Evolutionary conservation across 1,140 invertebrate species (phyloP).

Genomic region (Carcinoscorpius rotundicauda): DNA sequence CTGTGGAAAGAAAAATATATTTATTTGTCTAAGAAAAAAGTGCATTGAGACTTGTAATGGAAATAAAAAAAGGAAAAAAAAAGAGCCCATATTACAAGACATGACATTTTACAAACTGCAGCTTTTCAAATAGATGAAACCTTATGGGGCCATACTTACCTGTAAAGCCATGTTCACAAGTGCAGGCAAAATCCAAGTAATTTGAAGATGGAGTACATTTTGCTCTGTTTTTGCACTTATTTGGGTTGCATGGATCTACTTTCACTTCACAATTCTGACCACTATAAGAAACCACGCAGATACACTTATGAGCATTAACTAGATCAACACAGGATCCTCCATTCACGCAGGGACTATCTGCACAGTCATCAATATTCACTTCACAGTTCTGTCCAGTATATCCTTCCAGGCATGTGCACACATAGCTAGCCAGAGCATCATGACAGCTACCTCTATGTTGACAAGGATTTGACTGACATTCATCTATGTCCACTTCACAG

Average conservation of each 20-base stretch:
- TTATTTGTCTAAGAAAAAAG: background rate
- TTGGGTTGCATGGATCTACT: constrained; percentile 57
- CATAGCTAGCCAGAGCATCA: constrained; percentile 65
- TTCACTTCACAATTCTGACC: constrained; percentile 17
- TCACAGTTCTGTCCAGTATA: constrained; percentile 86
- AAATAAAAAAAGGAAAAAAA: too few relatives aligned
- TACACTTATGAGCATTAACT: constrained; percentile 34
- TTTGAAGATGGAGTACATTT: constrained; percentile 77
- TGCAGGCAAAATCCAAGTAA: constrained; percentile 77
- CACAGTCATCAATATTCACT: constrained; percentile 85
- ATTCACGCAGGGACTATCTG: constrained; percentile 60
- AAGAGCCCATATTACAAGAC: too few relatives aligned
- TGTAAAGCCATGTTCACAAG: constrained; percentile 73
- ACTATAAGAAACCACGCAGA: constrained; percentile 31
- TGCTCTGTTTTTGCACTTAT: constrained; percentile 73
- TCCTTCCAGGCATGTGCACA: constrained; percentile 73
- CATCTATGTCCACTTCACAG: constrained; percentile 55
- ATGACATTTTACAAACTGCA: too few relatives aligned
- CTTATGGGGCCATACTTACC: constrained; percentile 27
- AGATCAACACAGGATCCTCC: constrained; percentile 77
- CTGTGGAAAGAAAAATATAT: constrained; percentile 28
- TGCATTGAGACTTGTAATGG: background rate
- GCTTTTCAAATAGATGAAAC: too few relatives aligned
- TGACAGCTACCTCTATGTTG: constrained; percentile 71
- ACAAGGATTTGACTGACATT: constrained; percentile 65